A percentile compares a stretch with the other conserved stretches of the same genome.
phyloP scores from a whole-genome alignment of 2,888 invertebrate species.

The Baccha elongata region DNA sequence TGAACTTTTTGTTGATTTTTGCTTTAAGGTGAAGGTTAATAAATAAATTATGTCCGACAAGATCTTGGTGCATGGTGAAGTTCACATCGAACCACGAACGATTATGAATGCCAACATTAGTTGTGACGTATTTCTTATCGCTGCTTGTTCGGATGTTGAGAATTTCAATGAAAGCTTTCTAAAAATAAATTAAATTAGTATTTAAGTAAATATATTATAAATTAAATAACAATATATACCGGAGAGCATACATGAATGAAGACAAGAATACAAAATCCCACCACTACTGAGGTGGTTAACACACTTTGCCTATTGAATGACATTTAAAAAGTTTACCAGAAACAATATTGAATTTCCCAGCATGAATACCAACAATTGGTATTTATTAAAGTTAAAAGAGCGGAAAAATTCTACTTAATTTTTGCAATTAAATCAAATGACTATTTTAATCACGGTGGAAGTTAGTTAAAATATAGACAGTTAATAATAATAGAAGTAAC shows the following conservation, averaged over 20 bases:
- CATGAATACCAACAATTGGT: neutral
- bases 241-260: constrained; percentile 7
- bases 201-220: neutral
- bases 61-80: constrained; percentile 42
- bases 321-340: constrained; percentile 10
- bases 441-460: no score
- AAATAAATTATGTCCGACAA: constrained; percentile 44
- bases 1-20: constrained; percentile 5
- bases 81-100: constrained; percentile 30
- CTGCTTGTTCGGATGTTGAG: constrained; percentile 35
- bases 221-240: constrained; percentile 6
- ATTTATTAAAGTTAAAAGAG: neutral
- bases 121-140: constrained; percentile 26
- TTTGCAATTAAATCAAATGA: neutral
- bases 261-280: constrained; percentile 8
- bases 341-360: neutral
- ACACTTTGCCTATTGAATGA: neutral
- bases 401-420: constrained; percentile 12
- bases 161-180: constrained; percentile 52
- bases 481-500: no score
- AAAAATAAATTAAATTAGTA: neutral
- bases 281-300: neutral
- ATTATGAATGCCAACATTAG: constrained; percentile 37
- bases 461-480: no score
- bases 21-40: constrained; percentile 42